These are phyloP conservation scores for Chrysoperla carnea DNA, from an alignment of 1,140 invertebrate genomes.

Conservation along the genomic window DNA sequence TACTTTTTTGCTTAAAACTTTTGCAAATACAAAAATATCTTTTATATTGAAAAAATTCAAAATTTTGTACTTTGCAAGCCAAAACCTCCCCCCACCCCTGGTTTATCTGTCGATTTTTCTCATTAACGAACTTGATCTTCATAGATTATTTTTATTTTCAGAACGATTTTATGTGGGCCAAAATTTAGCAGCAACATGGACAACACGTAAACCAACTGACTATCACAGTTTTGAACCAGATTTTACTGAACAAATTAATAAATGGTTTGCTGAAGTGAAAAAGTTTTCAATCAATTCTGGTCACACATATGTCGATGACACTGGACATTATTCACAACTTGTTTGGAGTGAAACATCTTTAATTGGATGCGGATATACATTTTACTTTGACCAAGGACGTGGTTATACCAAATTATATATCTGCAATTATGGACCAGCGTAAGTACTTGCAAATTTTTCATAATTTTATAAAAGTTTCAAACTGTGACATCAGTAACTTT, in stretches of 20 bases:
- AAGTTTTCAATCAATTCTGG: slow-evolving; percentile 38
- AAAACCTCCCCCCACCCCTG: too few species aligned
- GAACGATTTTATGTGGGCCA: slow-evolving; percentile 64
- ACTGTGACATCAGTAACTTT: not conserved
- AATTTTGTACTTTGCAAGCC: too few species aligned
- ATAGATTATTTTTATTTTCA: slow-evolving; percentile 13
- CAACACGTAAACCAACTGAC: slow-evolving; percentile 38
- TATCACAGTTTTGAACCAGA: slow-evolving; percentile 40
- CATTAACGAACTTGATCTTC: too few species aligned
- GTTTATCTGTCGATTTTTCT: too few species aligned
- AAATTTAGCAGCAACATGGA: slow-evolving; percentile 66
- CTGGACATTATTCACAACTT: slow-evolving; percentile 70
- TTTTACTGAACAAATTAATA: slow-evolving; percentile 51
- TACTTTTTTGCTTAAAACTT: too few species aligned
- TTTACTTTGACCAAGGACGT: slow-evolving; percentile 45
- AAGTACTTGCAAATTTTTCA: slow-evolving; percentile 19
- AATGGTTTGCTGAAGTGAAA: slow-evolving; percentile 67
- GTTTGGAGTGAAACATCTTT: slow-evolving; percentile 62
- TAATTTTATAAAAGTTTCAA: not conserved
- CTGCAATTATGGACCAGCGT: slow-evolving; percentile 74
- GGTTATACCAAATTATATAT: slow-evolving; percentile 69
- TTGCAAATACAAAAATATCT: too few species aligned
- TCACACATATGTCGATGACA: slow-evolving; percentile 42
- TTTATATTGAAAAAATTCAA: too few species aligned
- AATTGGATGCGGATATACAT: slow-evolving; percentile 65